Evolutionary conservation across 2,888 invertebrate species (phyloP), one percentile per base, ranked within the genome.

Genomic region (Drosophila neonasuta): DNA sequence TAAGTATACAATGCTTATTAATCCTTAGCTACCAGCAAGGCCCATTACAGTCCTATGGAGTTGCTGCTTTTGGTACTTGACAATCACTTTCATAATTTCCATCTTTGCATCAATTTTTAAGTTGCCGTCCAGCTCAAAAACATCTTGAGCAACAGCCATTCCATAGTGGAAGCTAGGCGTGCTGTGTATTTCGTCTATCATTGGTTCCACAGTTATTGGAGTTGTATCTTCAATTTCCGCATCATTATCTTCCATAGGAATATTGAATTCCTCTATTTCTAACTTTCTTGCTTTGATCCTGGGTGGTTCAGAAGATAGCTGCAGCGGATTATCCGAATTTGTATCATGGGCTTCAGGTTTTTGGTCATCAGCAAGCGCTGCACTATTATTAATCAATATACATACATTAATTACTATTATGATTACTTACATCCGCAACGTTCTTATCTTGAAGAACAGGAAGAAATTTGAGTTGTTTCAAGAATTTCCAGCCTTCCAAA

Each of bases 71-170:
- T 76, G 75, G 20, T 76, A 76, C 42, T 73, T 76, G 17, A 70
- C 76, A 57, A 76, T 73, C 1, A 76, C 61, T 54, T 76, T 44
- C 75, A 76, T 76, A 15, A 76, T 76, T 59, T 76, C 75, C 73
- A 76, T 70, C 17, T 76, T 76, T 4, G 75, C 75, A 45, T 76
- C 75, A 32, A 76, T 73, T 50, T 70, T 76, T 3, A 76, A 59
- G 11, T 34, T 70, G 17, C 50, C 75, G 0, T 67, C 70, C 4
- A 76, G 59, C 39, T 76, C 75, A 17, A 67, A 76, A n/a, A 76
- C 70, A 45, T 76, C 75, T 44, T 76, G 76, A 8, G 76, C 75
- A 56, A 76, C 30, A 0, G 75, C 76, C 71, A 74, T 74, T 41
- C 74, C 74, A 59, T 71, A 74, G 30, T 74, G 74, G 17, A 68